Percentiles rank a stretch among this genome's conserved stretches.
Conservation (phyloP, 2,797 vertebrate species). For the Odontamblyopus lacepedii region DNA sequence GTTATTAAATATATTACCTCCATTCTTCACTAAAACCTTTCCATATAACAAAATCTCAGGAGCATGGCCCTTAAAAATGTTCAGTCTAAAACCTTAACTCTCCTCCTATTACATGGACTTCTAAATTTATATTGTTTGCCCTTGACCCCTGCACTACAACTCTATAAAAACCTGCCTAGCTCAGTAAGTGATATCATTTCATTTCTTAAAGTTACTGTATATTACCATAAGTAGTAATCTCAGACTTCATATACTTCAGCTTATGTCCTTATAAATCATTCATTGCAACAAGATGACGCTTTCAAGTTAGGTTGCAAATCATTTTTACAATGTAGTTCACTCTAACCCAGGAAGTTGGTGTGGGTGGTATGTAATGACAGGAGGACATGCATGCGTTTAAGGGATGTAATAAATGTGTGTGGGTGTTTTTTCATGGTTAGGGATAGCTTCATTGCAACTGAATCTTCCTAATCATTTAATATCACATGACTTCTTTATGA, state of each 20-base stretch:
- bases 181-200: background rate
- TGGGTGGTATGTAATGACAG: background rate
- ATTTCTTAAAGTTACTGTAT: constrained; percentile 4
- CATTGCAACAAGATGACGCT: background rate
- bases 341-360: background rate
- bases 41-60: background rate
- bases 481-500: background rate
- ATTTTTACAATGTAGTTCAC: background rate
- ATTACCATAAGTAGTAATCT: background rate
- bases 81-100: background rate
- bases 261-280: background rate
- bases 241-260: background rate
- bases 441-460: background rate
- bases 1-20: background rate
- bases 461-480: background rate
- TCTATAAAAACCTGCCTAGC: background rate
- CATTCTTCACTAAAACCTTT: background rate
- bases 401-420: background rate
- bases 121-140: background rate
- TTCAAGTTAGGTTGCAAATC: background rate
- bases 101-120: background rate
- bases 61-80: background rate
- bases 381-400: background rate
- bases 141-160: background rate
- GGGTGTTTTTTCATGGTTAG: background rate